Percentiles rank a stretch among this genome's conserved stretches.
These are phyloP conservation scores for Hyposmocoma kahamanoa DNA, from an alignment of 1,140 invertebrate species.

Conservation along the genomic window DNA sequence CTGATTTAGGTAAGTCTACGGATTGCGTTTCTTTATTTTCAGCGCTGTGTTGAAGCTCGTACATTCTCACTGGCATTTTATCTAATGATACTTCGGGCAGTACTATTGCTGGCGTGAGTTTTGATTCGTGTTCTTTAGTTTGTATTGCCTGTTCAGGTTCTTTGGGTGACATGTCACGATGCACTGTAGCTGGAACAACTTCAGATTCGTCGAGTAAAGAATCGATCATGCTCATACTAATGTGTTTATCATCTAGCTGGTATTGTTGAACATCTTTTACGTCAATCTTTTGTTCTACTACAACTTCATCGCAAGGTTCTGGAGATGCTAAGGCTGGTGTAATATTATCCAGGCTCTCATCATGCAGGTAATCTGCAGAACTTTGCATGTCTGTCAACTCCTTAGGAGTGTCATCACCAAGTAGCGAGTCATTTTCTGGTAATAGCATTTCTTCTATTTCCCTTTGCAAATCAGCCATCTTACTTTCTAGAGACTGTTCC, in stretches of 20 bases:
- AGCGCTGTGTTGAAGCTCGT: too few species aligned
- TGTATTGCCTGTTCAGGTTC: too few species aligned
- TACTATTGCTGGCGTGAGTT: too few species aligned
- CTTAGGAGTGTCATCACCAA: conserved; percentile 36
- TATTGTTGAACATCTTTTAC: background rate
- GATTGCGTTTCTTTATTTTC: too few species aligned
- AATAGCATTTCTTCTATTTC: conserved; percentile 67
- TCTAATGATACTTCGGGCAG: too few species aligned
- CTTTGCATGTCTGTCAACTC: conserved; percentile 41
- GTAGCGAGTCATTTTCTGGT: conserved; percentile 58
- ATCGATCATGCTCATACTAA: conserved; percentile 28
- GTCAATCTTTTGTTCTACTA: conserved; percentile 9
- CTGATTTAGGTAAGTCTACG: too few species aligned
- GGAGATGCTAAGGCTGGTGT: conserved; percentile 49
- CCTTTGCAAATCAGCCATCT: conserved; percentile 66
- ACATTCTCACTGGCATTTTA: too few species aligned
- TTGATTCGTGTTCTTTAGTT: too few species aligned
- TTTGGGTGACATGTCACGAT: too few species aligned
- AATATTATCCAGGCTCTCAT: conserved; percentile 46
- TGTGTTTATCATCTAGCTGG: conserved; percentile 22
- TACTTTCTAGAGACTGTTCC: conserved; percentile 58
- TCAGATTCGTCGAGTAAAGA: conserved; percentile 24
- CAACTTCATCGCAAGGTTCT: conserved; percentile 35
- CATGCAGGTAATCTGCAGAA: conserved; percentile 42
- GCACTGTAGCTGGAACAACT: conserved; percentile 13